These are phyloP conservation scores for Neotoxoptera formosana DNA, from an alignment of 1,140 invertebrate genomes.

Conservation along the genomic window DNA sequence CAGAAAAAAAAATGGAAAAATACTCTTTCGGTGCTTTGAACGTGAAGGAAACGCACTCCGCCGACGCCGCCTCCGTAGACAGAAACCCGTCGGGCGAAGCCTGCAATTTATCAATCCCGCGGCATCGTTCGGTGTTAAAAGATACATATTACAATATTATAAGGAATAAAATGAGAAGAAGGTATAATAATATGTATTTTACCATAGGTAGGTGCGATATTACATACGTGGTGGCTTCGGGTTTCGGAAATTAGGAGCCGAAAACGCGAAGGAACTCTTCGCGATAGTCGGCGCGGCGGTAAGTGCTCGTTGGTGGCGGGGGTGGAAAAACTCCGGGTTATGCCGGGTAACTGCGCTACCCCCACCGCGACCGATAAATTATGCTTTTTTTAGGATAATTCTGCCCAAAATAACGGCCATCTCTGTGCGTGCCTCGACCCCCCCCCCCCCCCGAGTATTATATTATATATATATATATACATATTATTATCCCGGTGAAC, in stretches of 20 bases:
- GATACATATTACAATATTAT: background rate
- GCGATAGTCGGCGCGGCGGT: background rate
- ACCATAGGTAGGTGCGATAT: background rate
- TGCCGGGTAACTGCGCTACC: background rate
- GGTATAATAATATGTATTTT: background rate
- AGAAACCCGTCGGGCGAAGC: background rate
- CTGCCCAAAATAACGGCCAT: conserved; percentile 43
- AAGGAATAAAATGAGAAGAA: too few relatives aligned
- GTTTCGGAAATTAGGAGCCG: conserved; percentile 10
- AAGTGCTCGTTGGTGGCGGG: too few relatives aligned
- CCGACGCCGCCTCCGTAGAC: too few relatives aligned
- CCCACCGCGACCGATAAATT: background rate
- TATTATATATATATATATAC: background rate
- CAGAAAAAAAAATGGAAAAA: background rate
- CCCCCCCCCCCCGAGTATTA: background rate
- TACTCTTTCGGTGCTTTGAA: background rate
- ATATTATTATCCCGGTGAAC: background rate
- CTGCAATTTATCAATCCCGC: background rate
- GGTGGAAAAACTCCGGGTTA: background rate
- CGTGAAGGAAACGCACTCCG: background rate
- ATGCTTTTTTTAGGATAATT: conserved; percentile 46
- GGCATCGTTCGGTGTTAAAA: background rate
- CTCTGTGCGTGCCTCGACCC: background rate
- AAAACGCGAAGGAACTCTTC: background rate
- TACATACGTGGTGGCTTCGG: background rate